phyloP scores from a whole-genome alignment of 2,888 invertebrate genomes.

The Hybos culiciformis region DNA sequence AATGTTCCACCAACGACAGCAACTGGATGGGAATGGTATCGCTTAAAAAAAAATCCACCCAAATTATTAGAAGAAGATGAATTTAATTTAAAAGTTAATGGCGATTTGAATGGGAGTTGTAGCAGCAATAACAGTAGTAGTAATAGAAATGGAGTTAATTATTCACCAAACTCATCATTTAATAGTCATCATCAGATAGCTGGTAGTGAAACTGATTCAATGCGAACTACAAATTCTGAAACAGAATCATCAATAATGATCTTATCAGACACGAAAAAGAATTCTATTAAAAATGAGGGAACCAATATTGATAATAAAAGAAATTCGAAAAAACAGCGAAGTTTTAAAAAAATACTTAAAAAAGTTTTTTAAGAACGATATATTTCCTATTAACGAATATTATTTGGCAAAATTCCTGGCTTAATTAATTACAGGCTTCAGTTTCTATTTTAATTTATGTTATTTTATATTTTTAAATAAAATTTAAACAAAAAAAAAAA shows the following conservation, averaged over 20 bases:
- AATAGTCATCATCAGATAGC: slow-evolving; percentile 26
- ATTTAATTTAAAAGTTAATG: not conserved
- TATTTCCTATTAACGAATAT: too few relatives aligned
- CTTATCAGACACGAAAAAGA: slow-evolving; percentile 10
- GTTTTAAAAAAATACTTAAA: slow-evolving; percentile 62
- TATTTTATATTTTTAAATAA: too few relatives aligned
- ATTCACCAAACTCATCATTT: not conserved
- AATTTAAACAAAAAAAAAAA: too few relatives aligned
- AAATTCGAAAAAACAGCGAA: slow-evolving; percentile 44
- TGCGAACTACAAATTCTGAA: slow-evolving; percentile 19
- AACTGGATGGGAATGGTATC: slow-evolving; percentile 37
- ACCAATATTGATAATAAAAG: slow-evolving; percentile 26
- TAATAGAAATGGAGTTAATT: too few relatives aligned
- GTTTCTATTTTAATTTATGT: too few relatives aligned
- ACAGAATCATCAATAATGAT: not conserved
- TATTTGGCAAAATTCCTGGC: too few relatives aligned
- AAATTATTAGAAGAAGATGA: not conserved
- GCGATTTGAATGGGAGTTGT: not conserved
- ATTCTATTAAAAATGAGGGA: slow-evolving; percentile 17
- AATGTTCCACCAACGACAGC: slow-evolving; percentile 28
- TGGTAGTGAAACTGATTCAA: slow-evolving; percentile 27
- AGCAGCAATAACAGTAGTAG: not conserved
- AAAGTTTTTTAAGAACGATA: slow-evolving; percentile 56
- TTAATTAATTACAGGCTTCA: too few relatives aligned
- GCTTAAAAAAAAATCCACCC: slow-evolving; percentile 21